Evolutionary conservation across 2,888 invertebrate species (phyloP).

Genomic region (Tanaodytes sp.): DNA sequence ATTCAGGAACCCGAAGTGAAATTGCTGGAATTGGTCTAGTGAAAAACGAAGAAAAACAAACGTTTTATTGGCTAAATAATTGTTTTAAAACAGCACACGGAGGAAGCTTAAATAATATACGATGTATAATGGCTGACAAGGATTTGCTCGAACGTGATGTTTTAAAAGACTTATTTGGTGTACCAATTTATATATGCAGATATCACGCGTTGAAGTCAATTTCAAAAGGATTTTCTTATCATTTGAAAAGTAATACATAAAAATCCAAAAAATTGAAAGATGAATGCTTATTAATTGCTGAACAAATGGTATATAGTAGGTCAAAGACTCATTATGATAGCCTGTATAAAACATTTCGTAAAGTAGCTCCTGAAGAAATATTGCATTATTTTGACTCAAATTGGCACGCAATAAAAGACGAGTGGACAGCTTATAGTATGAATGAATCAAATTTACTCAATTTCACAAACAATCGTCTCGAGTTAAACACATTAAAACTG

Average conservation of each 20-base stretch:
- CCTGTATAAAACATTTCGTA: neutral
- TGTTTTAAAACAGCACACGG: neutral
- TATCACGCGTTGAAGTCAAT: neutral
- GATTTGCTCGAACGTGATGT: slow-evolving; percentile 11
- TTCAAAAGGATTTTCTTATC: neutral
- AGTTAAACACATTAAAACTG: neutral
- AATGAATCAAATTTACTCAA: neutral
- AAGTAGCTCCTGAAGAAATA: neutral
- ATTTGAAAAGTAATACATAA: neutral
- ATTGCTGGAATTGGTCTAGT: slow-evolving; percentile 5
- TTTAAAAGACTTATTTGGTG: slow-evolving; percentile 8
- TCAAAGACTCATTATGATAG: neutral
- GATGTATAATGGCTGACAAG: slow-evolving; percentile 21
- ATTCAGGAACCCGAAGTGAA: slow-evolving; percentile 14
- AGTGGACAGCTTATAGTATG: slow-evolving; percentile 13
- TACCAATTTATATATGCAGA: neutral
- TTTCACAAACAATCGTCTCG: slow-evolving; percentile 16
- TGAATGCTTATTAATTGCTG: neutral
- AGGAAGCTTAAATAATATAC: neutral
- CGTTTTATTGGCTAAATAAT: slow-evolving; percentile 6
- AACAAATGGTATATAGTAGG: neutral
- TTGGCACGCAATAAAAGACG: slow-evolving; percentile 8
- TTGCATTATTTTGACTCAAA: slow-evolving; percentile 7
- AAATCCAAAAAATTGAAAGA: neutral
- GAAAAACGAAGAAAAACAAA: slow-evolving; percentile 4